Base-by-base conservation (phyloP, 2,888 invertebrate species). In the Drosophila silvestris region DNA sequence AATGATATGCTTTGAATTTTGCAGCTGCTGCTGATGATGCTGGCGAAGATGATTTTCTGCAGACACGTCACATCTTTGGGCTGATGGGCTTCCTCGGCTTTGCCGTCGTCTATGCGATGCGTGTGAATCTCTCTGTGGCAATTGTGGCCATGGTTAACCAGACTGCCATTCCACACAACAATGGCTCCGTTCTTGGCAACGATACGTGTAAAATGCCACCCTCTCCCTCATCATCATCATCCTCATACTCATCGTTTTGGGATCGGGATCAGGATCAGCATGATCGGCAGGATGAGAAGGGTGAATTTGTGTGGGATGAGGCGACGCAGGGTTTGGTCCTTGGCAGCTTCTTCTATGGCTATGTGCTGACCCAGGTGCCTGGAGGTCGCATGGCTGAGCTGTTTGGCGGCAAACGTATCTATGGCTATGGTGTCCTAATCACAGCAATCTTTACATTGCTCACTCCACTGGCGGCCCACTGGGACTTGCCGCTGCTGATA, bases 111-210 rank as follows among this genome's bases (percentile, higher is more conserved):
- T 98, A 98, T 93, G 97, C 97, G 0, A 97, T 98, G 96, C 94
- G 98, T 70, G 97, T 98, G 0, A 98, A 98, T 93, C 94, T 99
- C 39, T 98, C 98, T 1, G 97, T 99, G 30, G 98, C 98, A 44
- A 97, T 99, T 91, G 98, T 99, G 37, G 98, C 98, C 37, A 99
- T 99, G 99, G 97, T 97, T 50, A 97, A 97, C 92, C 95, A 95
- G 63, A 96, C 97, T 2, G 95, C 95, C 1, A 94, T 95, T 66
- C 95, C 95, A 0, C 91, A 94, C 32, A 77, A 59, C 52, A 90
- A 89, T 30, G 95, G 95, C 89, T 95, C 93, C 5, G 61, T 72
- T 5, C 94, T 95, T 33, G 94, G 95, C 5, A 96, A 96, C 92
- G 92, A 91, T 32, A 93, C 91, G 0, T 93, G 93, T 30, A 91